These are phyloP conservation scores for Orchesella flavescens DNA, from an alignment of 2,888 invertebrate genomes.

Conservation along the genomic window DNA sequence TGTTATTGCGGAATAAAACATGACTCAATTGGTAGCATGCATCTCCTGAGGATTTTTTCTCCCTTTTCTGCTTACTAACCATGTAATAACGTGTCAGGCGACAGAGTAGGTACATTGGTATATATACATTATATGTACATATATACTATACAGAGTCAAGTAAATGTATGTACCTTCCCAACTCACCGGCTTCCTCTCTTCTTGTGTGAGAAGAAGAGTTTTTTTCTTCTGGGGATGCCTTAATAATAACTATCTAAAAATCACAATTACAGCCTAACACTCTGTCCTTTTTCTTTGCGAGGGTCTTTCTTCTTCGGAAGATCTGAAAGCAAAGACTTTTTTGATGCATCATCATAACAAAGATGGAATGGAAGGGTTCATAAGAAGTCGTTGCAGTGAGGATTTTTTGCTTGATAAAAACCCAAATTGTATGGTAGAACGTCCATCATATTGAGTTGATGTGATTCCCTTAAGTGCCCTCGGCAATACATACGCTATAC, in stretches of 20 bases:
- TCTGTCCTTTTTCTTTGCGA: no score
- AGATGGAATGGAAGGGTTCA: no score
- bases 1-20: background rate
- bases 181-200: background rate
- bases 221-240: conserved; percentile 3
- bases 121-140: no score
- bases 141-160: no score
- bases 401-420: no score
- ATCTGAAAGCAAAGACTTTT: no score
- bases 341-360: no score
- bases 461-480: conserved; percentile 17
- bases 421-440: no score
- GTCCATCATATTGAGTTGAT: background rate
- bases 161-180: no score
- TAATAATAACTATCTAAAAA: background rate
- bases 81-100: conserved; percentile 9
- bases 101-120: background rate
- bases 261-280: conserved; percentile 1
- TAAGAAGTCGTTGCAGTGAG: no score
- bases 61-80: conserved; percentile 43
- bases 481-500: background rate
- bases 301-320: no score
- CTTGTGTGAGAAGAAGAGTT: background rate
- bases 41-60: background rate
- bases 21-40: background rate